Percentiles rank a stretch among this genome's conserved stretches.
These are phyloP conservation scores for Caenorhabditis sulstoni DNA, from an alignment of 2,888 invertebrate species.

Conservation along the genomic window DNA sequence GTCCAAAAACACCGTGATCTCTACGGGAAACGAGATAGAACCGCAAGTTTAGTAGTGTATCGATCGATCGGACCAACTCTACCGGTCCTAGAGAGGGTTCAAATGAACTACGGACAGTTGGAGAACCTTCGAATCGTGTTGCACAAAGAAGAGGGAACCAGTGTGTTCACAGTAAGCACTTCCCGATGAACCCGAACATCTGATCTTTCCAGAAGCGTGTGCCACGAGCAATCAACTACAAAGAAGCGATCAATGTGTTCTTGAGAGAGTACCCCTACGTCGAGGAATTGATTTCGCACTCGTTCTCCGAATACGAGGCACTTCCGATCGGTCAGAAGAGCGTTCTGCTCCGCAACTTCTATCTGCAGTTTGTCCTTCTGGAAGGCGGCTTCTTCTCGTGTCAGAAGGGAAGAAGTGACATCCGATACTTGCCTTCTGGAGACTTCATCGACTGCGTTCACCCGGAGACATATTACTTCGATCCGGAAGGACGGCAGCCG, in stretches of 20 bases:
- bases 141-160: not conserved
- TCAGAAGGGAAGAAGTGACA: conserved; percentile 53
- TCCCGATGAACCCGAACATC: conserved; percentile 50
- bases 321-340: conserved; percentile 19
- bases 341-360: conserved; percentile 51
- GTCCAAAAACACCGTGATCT: conserved; percentile 58
- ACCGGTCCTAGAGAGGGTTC: not conserved
- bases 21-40: conserved; percentile 39
- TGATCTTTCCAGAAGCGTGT: not conserved
- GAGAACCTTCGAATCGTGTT: not conserved
- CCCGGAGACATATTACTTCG: conserved; percentile 56
- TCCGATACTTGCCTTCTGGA: conserved; percentile 50
- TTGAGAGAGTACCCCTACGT: too few relatives aligned
- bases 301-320: not conserved
- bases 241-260: too few relatives aligned
- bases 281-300: too few relatives aligned
- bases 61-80: conserved; percentile 12
- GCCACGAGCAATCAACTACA: too few relatives aligned
- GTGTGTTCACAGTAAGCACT: not conserved
- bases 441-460: conserved; percentile 55
- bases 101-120: not conserved
- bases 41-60: not conserved
- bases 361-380: conserved; percentile 56
- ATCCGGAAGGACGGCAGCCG: conserved; percentile 50
- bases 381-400: conserved; percentile 54